phyloP scores from a whole-genome alignment of 2,797 vertebrate species.

The Pseudochromis fuscus region DNA sequence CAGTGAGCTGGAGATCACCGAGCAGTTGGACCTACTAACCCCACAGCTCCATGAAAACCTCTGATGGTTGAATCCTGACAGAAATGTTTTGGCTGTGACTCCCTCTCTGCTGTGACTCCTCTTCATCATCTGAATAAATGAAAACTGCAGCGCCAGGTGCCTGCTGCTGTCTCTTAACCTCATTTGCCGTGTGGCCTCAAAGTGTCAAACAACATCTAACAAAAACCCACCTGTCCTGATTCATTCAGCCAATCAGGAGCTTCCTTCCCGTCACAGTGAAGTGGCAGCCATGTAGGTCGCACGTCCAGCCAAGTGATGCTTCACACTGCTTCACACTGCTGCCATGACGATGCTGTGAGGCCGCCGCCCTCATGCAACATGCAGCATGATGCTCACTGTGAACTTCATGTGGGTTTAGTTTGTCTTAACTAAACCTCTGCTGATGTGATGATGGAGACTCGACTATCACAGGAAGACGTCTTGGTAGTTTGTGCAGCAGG shows the following conservation, averaged over 20 bases:
- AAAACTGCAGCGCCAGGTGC: slow-evolving; percentile 17
- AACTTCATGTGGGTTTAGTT: slow-evolving; percentile 5
- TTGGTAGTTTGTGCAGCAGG: slow-evolving; percentile 31
- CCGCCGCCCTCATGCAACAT: slow-evolving; percentile 33
- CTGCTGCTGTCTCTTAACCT: slow-evolving; percentile 17
- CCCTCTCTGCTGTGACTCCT: slow-evolving; percentile 27
- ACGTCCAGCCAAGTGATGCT: slow-evolving; percentile 31
- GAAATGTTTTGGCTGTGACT: slow-evolving; percentile 30
- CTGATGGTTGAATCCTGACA: slow-evolving; percentile 34
- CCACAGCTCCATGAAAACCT: slow-evolving; percentile 12
- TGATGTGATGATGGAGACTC: slow-evolving; percentile 34
- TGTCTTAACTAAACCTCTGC: slow-evolving; percentile 31
- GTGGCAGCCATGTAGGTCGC: slow-evolving; percentile 30
- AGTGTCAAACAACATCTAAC: slow-evolving; percentile 22
- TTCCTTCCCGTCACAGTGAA: slow-evolving; percentile 26
- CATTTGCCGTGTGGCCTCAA: slow-evolving; percentile 33
- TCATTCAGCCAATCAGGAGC: slow-evolving; percentile 18
- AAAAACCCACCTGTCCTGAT: slow-evolving; percentile 51
- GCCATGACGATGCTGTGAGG: slow-evolving; percentile 37
- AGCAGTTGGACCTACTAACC: slow-evolving; percentile 22
- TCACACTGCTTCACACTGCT: slow-evolving; percentile 30
- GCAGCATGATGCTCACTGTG: slow-evolving; percentile 15
- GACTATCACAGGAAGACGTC: slow-evolving; percentile 20
- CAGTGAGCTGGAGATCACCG: not conserved
- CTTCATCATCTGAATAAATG: slow-evolving; percentile 28